Conservation (phyloP, 2,797 vertebrate genomes). For the Thaleichthys pacificus region DNA sequence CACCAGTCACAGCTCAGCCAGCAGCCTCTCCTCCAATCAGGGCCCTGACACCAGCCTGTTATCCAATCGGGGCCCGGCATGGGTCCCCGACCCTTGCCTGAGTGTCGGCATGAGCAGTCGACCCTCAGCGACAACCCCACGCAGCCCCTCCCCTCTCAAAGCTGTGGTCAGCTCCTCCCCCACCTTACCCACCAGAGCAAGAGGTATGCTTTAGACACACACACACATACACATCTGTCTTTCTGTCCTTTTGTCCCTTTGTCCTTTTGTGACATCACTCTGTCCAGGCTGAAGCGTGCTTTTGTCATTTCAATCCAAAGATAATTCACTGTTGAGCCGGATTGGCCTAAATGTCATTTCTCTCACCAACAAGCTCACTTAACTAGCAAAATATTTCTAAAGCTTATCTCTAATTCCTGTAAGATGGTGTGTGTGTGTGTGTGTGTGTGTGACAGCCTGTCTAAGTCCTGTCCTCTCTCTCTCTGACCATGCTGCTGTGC, state of each 20-base stretch:
- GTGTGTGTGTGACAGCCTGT: conserved; percentile 13
- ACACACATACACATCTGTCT: not conserved
- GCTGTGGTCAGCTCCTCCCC: conserved; percentile 77
- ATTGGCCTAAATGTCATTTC: not conserved
- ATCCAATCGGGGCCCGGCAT: not conserved
- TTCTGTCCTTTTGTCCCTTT: not conserved
- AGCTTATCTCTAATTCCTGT: not conserved
- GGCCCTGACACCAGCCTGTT: conserved; percentile 11
- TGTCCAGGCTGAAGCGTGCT: not conserved
- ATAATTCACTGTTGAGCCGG: not conserved
- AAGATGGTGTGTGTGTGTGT: conserved; percentile 10
- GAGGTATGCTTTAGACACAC: conserved; percentile 71
- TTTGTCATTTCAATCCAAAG: not conserved
- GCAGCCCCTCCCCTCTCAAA: conserved; percentile 61
- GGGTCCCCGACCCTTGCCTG: not conserved
- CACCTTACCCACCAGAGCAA: conserved; percentile 76
- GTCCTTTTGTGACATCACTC: not conserved
- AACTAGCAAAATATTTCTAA: not conserved
- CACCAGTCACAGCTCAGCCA: conserved; percentile 58
- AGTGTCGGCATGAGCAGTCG: conserved; percentile 28
- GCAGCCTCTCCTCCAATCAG: conserved; percentile 29
- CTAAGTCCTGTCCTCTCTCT: conserved; percentile 13
- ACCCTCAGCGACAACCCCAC: not conserved
- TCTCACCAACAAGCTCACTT: not conserved
- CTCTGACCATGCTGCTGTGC: conserved; percentile 16